A percentile compares a stretch with the other conserved stretches of the same genome.
These are phyloP conservation scores for Chionis minor DNA, from an alignment of 2,113 vertebrate species.

Conservation along the genomic window DNA sequence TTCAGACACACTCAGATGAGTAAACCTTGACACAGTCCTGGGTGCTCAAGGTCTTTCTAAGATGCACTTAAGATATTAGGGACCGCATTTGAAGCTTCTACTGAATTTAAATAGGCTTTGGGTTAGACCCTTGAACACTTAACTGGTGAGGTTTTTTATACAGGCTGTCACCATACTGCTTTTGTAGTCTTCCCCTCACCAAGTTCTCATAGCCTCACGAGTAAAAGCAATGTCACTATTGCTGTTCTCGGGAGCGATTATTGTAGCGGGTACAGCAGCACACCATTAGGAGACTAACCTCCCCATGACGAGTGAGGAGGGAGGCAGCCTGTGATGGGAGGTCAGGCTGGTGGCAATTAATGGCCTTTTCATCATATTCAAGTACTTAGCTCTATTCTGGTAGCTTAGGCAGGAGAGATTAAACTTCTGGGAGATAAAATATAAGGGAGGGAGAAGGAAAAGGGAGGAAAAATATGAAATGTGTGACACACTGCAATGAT, in stretches of 20 bases:
- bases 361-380: background rate
- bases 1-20: background rate
- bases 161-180: background rate
- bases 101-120: background rate
- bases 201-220: background rate
- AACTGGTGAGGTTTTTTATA: too few relatives aligned
- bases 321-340: background rate
- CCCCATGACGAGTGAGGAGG: background rate
- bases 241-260: background rate
- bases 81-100: background rate
- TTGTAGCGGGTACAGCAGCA: background rate
- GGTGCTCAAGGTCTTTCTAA: background rate
- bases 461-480: background rate
- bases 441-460: background rate
- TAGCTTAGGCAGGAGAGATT: background rate
- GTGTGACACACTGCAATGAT: background rate
- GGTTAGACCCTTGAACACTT: background rate
- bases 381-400: background rate
- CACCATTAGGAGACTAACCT: background rate
- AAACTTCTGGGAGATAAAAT: conserved; percentile 30
- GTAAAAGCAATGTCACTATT: background rate
- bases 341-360: conserved; percentile 1
- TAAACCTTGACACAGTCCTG: background rate
- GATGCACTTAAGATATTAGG: background rate
- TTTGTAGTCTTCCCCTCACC: background rate